A percentile compares a stretch with the other conserved stretches of the same genome.
These are phyloP conservation scores for Sipunculus nudus DNA, from an alignment of 2,888 invertebrate species.

Conservation along the genomic window DNA sequence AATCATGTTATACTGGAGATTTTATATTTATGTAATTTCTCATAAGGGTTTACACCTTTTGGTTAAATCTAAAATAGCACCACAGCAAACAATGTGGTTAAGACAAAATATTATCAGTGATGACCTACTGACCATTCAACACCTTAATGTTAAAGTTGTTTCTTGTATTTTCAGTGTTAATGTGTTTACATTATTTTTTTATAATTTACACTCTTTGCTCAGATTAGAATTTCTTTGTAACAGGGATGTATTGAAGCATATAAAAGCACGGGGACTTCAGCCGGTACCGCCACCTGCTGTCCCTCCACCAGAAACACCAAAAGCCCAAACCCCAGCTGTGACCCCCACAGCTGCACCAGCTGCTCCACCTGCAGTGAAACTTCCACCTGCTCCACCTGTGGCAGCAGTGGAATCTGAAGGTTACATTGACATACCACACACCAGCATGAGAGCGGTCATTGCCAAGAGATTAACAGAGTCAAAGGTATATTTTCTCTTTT, in stretches of 20 bases:
- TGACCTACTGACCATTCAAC: too few species aligned
- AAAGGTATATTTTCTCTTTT: slow-evolving; percentile 65
- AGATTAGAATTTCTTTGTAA: slow-evolving; percentile 10
- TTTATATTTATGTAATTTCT: too few species aligned
- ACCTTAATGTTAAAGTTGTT: too few species aligned
- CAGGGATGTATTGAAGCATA: slow-evolving; percentile 58
- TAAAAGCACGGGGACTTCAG: slow-evolving; percentile 48
- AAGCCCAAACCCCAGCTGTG: slow-evolving; percentile 12
- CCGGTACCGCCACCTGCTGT: slow-evolving; percentile 36
- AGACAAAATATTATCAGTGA: too few species aligned
- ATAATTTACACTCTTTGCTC: neutral
- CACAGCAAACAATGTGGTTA: too few species aligned
- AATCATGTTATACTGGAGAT: too few species aligned
- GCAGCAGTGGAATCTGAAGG: neutral
- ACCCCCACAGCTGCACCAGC: slow-evolving; percentile 12
- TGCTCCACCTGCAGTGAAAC: slow-evolving; percentile 6
- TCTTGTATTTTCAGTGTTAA: too few species aligned
- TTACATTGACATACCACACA: slow-evolving; percentile 70
- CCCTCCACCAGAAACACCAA: neutral
- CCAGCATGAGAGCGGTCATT: slow-evolving; percentile 73
- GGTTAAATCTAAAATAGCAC: too few species aligned
- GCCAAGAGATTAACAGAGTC: slow-evolving; percentile 75
- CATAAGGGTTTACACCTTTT: too few species aligned
- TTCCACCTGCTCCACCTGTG: neutral
- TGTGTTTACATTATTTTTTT: neutral